Conservation (phyloP, 1,140 invertebrate genomes). For the Teleogryllus occipitalis region DNA sequence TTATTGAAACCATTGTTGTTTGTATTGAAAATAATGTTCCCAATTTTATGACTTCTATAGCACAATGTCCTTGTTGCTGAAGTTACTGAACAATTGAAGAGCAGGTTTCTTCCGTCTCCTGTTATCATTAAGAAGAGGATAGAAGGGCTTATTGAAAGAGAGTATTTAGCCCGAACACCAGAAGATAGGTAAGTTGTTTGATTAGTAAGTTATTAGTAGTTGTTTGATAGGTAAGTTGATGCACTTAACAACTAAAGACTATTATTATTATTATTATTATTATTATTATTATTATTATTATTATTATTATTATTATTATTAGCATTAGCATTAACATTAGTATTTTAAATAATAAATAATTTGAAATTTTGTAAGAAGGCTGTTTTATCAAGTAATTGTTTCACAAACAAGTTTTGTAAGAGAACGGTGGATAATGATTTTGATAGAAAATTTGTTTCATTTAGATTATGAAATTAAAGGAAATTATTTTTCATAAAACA, state of each 20-base stretch:
- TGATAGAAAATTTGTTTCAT: too few relatives aligned
- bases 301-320: background rate
- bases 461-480: too few relatives aligned
- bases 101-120: constrained; percentile 93
- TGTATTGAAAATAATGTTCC: background rate
- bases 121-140: constrained; percentile 98
- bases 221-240: background rate
- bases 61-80: constrained; percentile 94
- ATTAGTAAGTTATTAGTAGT: background rate
- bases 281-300: background rate
- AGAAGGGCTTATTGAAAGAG: constrained; percentile 96
- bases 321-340: background rate
- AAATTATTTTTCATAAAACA: too few relatives aligned
- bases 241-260: constrained; percentile 8
- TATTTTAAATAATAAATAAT: background rate
- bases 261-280: background rate
- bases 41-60: constrained; percentile 35
- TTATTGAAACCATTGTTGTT: background rate
- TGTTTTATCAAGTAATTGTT: background rate
- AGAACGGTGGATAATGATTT: too few relatives aligned
- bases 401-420: background rate
- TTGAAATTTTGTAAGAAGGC: too few relatives aligned
- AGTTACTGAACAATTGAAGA: constrained; percentile 94
- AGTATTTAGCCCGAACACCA: constrained; percentile 92
- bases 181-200: constrained; percentile 67